Base-by-base conservation (phyloP, 23 tunicate species). In the Styela clava region DNA sequence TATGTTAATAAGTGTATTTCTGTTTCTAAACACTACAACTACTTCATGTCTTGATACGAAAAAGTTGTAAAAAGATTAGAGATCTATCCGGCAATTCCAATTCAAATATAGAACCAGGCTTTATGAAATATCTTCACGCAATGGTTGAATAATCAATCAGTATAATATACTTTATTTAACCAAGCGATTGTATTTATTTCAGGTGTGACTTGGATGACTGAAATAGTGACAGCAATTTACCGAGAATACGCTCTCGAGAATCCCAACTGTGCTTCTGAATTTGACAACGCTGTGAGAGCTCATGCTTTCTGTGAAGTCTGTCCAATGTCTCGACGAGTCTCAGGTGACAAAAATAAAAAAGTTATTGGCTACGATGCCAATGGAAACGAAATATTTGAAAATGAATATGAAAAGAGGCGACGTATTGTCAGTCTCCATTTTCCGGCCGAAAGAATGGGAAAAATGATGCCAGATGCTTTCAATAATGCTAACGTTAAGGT, bases 151-250 rank as follows among this genome's bases (percentile, higher is more conserved):
- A n/a, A n/a, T n/a, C n/a, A n/a, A n/a, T n/a, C n/a, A n/a, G n/a
- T n/a, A n/a, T n/a, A n/a, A n/a, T n/a, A n/a, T n/a, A n/a, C n/a
- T n/a, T n/a, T n/a, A n/a, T n/a, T n/a, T n/a, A n/a, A n/a, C n/a
- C n/a, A n/a, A n/a, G n/a, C n/a, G n/a, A n/a, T n/a, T n/a, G n/a
- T 16, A 44, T 44, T 73, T 73, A 28, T 33, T 33, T 2, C 81
- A 76, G 81, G 81, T 33, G 81, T 76, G 24, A 76, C 81, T 24
- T 76, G 81, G 81, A 52, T 76, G 67, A 76, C 81, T n/a, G 81
- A 76, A 76, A 76, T 76, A 25, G 81, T 76, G 31, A 76, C 81
- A 26, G 81, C 81, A 52, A 52, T 76, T 52, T 76, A 76, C 31
- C 81, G 81, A 0, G 65, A 76, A 44, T 76, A 76, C 64, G 81